Conservation (phyloP, 2,113 vertebrate genomes). For the Sula dactylatra region DNA sequence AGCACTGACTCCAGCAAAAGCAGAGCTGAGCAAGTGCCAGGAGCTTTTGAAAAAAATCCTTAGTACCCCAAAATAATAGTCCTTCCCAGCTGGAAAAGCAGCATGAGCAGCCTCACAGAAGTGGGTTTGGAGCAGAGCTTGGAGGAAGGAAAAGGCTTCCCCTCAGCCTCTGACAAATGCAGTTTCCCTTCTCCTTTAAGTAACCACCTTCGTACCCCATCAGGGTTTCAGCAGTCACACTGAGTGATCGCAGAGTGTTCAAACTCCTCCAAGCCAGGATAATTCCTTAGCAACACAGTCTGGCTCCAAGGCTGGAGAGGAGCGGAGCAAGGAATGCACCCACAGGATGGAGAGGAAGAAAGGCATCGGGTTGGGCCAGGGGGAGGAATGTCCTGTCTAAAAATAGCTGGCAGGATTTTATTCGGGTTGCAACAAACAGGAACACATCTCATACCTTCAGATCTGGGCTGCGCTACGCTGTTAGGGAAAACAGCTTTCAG, state of each 20-base stretch:
- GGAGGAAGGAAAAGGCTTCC: background rate
- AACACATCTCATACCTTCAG: background rate
- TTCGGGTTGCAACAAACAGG: background rate
- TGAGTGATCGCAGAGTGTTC: background rate
- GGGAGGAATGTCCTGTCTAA: background rate
- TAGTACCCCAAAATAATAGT: background rate
- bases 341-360: background rate
- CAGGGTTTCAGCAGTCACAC: conserved; percentile 30
- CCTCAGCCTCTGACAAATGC: background rate
- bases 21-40: background rate
- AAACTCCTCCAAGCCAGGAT: background rate
- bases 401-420: background rate
- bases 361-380: accelerated
- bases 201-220: background rate
- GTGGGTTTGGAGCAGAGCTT: background rate
- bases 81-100: conserved; percentile 6
- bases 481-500: background rate
- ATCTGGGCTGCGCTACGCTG: accelerated
- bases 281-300: conserved; percentile 43
- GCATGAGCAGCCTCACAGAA: background rate
- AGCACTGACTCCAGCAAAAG: background rate
- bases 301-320: conserved; percentile 1
- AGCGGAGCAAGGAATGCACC: background rate
- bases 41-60: background rate
- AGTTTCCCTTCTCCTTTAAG: background rate